A percentile compares a stretch with the other conserved stretches of the same genome.
Evolutionary conservation across 2,888 invertebrate species (phyloP).

Genomic region (Tipula lateralis): DNA sequence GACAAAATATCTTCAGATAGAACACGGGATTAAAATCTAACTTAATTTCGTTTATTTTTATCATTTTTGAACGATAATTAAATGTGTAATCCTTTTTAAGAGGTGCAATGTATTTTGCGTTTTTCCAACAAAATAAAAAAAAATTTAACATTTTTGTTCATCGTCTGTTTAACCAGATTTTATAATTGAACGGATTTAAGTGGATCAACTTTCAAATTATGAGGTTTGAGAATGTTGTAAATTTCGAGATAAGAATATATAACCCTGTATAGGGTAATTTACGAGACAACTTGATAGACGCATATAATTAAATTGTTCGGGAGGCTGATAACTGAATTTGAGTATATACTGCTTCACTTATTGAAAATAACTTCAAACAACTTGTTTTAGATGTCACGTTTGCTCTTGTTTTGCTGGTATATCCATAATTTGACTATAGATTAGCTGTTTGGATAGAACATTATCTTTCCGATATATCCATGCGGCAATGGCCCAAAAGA

Average conservation of each 20-base stretch:
- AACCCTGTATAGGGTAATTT: neutral
- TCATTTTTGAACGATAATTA: constrained; percentile 7
- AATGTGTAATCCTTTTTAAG: neutral
- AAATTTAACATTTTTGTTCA: neutral
- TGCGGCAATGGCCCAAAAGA: too few species aligned
- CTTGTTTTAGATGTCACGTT: too few species aligned
- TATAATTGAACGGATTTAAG: neutral
- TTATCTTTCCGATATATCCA: too few species aligned
- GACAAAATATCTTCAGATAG: neutral
- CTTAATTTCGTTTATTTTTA: neutral
- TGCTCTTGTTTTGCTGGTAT: too few species aligned
- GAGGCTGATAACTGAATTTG: too few species aligned
- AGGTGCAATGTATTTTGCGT: constrained; percentile 9
- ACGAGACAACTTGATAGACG: neutral
- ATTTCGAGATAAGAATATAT: neutral
- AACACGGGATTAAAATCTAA: neutral
- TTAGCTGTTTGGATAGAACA: too few species aligned
- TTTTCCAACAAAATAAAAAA: too few species aligned
- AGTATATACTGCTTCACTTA: too few species aligned
- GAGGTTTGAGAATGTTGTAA: constrained; percentile 11
- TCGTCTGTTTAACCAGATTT: constrained; percentile 1
- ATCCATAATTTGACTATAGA: too few species aligned
- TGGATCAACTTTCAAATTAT: neutral
- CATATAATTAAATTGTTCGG: neutral
- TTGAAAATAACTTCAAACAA: too few species aligned